These are phyloP conservation scores for Zaprionus tsacasi DNA, from an alignment of 1,140 invertebrate species.

Conservation along the genomic window DNA sequence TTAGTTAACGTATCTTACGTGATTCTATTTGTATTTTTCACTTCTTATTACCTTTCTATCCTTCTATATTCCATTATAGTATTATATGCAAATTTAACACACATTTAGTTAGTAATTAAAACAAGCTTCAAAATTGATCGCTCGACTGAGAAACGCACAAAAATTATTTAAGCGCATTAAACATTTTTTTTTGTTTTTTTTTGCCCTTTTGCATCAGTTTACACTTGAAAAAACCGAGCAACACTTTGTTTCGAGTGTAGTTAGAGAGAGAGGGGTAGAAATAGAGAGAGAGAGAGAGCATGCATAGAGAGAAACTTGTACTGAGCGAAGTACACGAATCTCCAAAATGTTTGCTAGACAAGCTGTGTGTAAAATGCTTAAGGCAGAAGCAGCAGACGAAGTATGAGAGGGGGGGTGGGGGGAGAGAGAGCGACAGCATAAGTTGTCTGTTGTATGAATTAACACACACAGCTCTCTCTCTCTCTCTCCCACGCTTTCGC, in stretches of 20 bases:
- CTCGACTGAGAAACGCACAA: conserved; percentile 8
- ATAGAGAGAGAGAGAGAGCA: neutral
- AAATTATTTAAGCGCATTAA: conserved; percentile 40
- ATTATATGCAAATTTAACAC: neutral
- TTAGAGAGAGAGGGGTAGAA: neutral
- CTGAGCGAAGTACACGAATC: conserved; percentile 14
- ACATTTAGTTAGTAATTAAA: conserved; percentile 18
- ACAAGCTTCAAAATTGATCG: conserved; percentile 13
- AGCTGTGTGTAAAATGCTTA: conserved; percentile 24
- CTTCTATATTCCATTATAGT: neutral
- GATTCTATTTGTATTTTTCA: too few species aligned
- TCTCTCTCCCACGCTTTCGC: neutral
- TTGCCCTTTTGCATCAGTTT: conserved; percentile 12
- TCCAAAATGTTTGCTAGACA: conserved; percentile 9
- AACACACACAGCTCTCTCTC: conserved; percentile 52
- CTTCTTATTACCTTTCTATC: too few species aligned
- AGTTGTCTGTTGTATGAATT: conserved; percentile 75
- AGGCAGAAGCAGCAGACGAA: conserved; percentile 2
- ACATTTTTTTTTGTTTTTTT: conserved; percentile 1
- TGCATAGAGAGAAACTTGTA: neutral
- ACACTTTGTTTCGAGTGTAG: conserved; percentile 44
- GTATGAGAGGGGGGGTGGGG: neutral
- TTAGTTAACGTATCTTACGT: too few species aligned
- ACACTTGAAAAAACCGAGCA: conserved; percentile 46
- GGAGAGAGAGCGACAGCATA: conserved; percentile 16